phyloP scores from a whole-genome alignment of 1,140 invertebrate species.

The Drosophila sulfurigaster region DNA sequence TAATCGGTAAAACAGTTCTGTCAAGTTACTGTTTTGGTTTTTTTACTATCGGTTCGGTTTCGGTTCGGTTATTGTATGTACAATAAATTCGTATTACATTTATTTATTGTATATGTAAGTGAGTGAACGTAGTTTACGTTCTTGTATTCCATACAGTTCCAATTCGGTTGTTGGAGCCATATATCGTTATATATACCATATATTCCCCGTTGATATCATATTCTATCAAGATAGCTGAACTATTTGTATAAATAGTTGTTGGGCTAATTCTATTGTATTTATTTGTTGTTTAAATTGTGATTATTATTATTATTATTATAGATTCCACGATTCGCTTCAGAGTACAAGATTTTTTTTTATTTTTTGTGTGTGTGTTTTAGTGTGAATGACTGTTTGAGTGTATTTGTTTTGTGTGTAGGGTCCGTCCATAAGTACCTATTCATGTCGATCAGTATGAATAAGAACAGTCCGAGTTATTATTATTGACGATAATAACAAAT shows the following conservation, averaged over 20 bases:
- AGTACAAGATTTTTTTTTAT: too few relatives aligned
- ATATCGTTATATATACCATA: background rate
- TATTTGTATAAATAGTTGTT: conserved; percentile 13
- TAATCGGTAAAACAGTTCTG: conserved; percentile 58
- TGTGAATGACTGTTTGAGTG: background rate
- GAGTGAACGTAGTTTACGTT: background rate
- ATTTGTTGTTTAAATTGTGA: background rate
- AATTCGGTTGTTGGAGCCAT: background rate
- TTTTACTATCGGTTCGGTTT: conserved; percentile 22
- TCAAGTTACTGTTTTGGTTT: conserved; percentile 5
- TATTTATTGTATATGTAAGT: conserved; percentile 72
- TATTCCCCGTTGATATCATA: conserved; percentile 26
- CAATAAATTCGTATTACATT: conserved; percentile 77
- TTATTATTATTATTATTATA: background rate
- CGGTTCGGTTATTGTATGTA: conserved; percentile 69
- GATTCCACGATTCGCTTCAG: background rate
- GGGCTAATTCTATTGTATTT: background rate
- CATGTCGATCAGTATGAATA: background rate
- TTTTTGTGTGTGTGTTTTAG: too few relatives aligned
- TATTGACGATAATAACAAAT: conserved; percentile 25
- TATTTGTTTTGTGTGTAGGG: background rate
- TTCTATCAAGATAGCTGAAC: conserved; percentile 10
- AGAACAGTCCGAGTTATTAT: background rate
- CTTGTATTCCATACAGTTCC: conserved; percentile 5
- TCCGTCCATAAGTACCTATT: too few relatives aligned